Evolutionary conservation across 2,113 vertebrate species (phyloP), one percentile per base, ranked within the genome.

Genomic region (Crotalus tigris): DNA sequence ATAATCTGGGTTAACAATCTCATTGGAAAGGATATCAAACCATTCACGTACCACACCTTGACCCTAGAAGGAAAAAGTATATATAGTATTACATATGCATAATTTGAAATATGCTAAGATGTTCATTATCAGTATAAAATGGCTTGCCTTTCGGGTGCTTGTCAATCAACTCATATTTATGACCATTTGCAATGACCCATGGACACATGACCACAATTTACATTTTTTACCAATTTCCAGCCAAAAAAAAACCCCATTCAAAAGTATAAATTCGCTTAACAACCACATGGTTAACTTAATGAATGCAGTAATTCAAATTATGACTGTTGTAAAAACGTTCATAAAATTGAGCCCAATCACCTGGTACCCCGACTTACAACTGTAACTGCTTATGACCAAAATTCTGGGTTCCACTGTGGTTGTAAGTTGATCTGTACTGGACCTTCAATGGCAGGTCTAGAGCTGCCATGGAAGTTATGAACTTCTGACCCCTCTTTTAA

Each of bases 1-100:
- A 24, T 99, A 99, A 97, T 99, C 99, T 53, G 99, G 99, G 95
- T 99, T 99, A 97, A 99, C 98, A 96, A 99, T 99, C 97, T 99
- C 99, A 98, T 98, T 99, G 96, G 99, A 99, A 26, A 99, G 97
- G 94, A 99, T 98, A 97, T 99, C 99, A 96, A 99, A 99, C 99
- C 99, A 99, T 93, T 99, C 99, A 95, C 99, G 98, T 61, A 99
- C 99, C 95, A 99, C 99, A 90, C 99, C 99, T 97, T 99, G 99
- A 93, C 99, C 99, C 99, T 99, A 94, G 90, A 93, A 53, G 92
- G 81, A 95, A 97, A 95, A 92, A 94, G 96, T 13, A 54, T 69
- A 94, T 51, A 87, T 29, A 87, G 26, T 29, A 53, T 39, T 58
- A 24, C 19, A 89, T 81, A 81, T 81, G 33, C 75, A 21, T 44